Base-by-base conservation (phyloP, 2,888 invertebrate genomes). In the Macrophya annulata region DNA sequence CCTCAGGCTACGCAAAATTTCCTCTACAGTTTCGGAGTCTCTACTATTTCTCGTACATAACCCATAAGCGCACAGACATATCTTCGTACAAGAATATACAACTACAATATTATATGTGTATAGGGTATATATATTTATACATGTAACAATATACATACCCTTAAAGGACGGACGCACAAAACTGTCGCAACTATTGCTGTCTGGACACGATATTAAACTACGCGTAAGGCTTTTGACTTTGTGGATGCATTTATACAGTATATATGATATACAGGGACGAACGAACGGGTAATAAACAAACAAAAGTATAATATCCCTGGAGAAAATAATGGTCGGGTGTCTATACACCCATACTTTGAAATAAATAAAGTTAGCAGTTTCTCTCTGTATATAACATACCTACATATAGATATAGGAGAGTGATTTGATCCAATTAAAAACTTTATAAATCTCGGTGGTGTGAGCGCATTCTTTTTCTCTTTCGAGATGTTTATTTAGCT, bases 1-100 rank as follows among this genome's bases (percentile, higher is more conserved):
- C 90, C 88, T 86, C 81, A 83, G 89, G 90, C 88, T 85, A 88
- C 82, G 48, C 59, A 85, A 84, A 84, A 85, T 84, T 87, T 85
- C 81, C 84, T 85, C 85, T 1, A 48, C 83, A 83, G 48, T 85
- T 87, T 85, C 85, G 43, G 21, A 45, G 65, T 45, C 51, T 84
- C 79, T 59, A 65, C 86, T 71, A 25, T 83, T 83, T 62, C 83
- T 65, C 3, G 37, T 25, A 5, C 40, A 68, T 83, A 65, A 65
- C 17, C 6, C 6, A 37, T 43, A 0, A 81, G 12, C 62, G 17
- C 25, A n/a, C 77, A 25, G 55, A 79, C 59, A 48, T 31, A 31
- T 10, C 40, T 10, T 62, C 79, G 79, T 43, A 40, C 17, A 43
- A 40, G 43, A 45, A 17, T n/a, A 31, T 31, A 31, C 31, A 31